These are phyloP conservation scores for Catonia carolina DNA, from an alignment of 2,888 invertebrate species.

Conservation along the genomic window DNA sequence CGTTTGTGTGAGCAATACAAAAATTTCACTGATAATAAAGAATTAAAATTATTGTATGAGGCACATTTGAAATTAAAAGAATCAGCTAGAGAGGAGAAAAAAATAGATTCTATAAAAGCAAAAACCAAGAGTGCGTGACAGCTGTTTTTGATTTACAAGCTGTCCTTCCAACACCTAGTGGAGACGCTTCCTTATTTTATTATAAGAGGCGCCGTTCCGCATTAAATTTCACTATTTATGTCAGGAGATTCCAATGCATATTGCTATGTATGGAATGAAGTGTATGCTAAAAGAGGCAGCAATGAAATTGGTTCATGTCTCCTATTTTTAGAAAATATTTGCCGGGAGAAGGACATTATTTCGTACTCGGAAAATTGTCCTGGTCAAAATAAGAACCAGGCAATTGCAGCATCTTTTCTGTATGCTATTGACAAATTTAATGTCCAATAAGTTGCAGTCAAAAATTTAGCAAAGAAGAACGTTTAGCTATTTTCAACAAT, in stretches of 20 bases:
- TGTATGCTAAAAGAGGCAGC: neutral
- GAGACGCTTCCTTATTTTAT: neutral
- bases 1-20: neutral
- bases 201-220: neutral
- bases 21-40: neutral
- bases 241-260: neutral
- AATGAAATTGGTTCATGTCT: neutral
- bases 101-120: neutral
- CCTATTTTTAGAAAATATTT: neutral
- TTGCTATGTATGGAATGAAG: neutral
- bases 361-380: neutral
- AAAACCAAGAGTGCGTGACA: neutral
- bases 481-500: conserved; percentile 26
- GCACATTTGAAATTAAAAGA: neutral
- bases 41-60: neutral
- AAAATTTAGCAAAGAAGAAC: conserved; percentile 29
- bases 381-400: neutral
- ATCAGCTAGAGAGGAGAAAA: neutral
- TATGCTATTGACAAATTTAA: no score
- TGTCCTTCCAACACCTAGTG: conserved; percentile 3
- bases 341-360: neutral
- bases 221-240: neutral
- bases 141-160: neutral
- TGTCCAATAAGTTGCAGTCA: conserved; percentile 23
- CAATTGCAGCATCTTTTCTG: neutral